Evolutionary conservation across 2,113 vertebrate genomes (phyloP), one percentile per base, ranked within the genome.

Genomic region (Hymenochirus boettgeri): DNA sequence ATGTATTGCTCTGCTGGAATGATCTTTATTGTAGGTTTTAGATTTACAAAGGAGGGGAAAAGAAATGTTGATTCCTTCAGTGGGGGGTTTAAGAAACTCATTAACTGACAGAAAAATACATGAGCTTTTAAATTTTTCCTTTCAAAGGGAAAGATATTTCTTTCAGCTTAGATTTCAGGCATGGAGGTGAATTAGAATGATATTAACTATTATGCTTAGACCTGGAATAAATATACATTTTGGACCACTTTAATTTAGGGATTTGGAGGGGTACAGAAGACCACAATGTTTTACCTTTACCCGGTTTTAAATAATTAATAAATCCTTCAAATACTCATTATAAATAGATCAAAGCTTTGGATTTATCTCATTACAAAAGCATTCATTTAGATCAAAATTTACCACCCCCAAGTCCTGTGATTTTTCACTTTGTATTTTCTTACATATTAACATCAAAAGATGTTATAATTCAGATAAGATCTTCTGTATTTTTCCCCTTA

Each of bases 271-370:
- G 74, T 75, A 56, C 17, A 19, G 13, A 62, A 23, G 53, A 54
- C 51, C 19, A 27, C 24, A 8, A 23, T 39, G 56, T 60, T 65
- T 77, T 75, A n/a, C 79, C 48, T 72, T 75, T 22, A 3, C 60
- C 73, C 66, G 74, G 81, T 86, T 65, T 76, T 56, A 79, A 76
- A 77, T 82, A 77, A 79, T 78, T 77, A 81, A 58, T 76, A 79
- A 78, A 75, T 54, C 70, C 75, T 83, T 76, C 72, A 52, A 79
- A 74, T 75, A 73, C 64, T 84, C 71, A 80, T 80, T 80, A 82
- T 74, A 82, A 81, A 73, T 79, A 79, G 64, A 79, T 81, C 70
- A 82, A 83, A 77, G 70, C 70, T 39, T 61, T 74, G 33, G 65
- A 57, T 31, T 53, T 63, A 57, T 70, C 65, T 75, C 61, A 77